Evolutionary conservation across 2,888 invertebrate species (phyloP).

Genomic region (Micropterix aruncella): DNA sequence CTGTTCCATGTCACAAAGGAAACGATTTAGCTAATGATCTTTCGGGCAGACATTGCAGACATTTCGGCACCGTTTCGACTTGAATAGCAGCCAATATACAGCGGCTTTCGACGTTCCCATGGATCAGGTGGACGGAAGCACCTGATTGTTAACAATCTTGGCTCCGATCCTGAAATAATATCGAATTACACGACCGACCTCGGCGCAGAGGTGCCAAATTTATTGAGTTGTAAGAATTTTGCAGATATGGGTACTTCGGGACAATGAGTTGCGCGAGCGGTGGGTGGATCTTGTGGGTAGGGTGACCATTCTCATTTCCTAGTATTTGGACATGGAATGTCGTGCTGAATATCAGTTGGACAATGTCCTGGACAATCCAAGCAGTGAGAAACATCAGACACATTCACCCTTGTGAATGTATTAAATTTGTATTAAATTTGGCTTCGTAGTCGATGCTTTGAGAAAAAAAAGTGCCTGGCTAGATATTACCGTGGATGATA

Average conservation of each 20-base stretch:
- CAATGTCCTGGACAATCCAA: too few relatives aligned
- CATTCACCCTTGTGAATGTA: too few relatives aligned
- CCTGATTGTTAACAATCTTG: not conserved
- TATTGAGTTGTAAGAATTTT: not conserved
- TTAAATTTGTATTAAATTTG: too few relatives aligned
- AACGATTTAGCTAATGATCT: too few relatives aligned
- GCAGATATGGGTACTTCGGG: not conserved
- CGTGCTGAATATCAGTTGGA: too few relatives aligned
- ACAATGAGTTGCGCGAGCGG: not conserved
- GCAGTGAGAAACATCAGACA: too few relatives aligned
- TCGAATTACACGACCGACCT: not conserved
- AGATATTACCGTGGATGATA: too few relatives aligned
- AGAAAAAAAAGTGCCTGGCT: too few relatives aligned
- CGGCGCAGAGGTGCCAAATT: not conserved
- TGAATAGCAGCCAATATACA: not conserved
- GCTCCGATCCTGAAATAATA: not conserved
- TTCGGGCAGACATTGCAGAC: too few relatives aligned
- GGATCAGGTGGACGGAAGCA: not conserved
- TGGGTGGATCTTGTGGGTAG: not conserved
- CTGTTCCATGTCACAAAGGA: too few relatives aligned
- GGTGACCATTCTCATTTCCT: not conserved
- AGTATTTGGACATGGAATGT: too few relatives aligned
- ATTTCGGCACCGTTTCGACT: not conserved
- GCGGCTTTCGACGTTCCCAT: not conserved
- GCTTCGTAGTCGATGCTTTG: too few relatives aligned